phyloP scores from a whole-genome alignment of 2,888 invertebrate genomes.

The Drosophila meridionalis region DNA sequence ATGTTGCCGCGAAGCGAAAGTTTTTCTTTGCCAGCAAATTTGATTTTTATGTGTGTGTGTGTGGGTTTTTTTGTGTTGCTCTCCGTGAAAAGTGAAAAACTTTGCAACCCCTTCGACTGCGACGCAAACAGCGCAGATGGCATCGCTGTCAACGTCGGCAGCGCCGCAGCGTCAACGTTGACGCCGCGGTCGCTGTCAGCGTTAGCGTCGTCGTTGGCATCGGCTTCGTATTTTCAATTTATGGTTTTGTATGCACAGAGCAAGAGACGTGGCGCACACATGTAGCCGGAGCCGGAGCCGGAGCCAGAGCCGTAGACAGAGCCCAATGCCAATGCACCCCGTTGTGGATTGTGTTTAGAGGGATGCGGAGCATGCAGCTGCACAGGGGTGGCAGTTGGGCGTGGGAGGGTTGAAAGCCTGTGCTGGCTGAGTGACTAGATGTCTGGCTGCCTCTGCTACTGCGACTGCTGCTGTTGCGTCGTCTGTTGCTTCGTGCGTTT shows the following conservation, averaged over 20 bases:
- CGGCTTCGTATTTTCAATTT: constrained; percentile 74
- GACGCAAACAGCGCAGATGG: constrained; percentile 23
- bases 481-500: constrained; percentile 64
- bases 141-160: constrained; percentile 22
- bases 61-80: constrained; percentile 32
- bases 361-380: constrained; percentile 34
- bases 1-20: constrained; percentile 68
- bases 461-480: constrained; percentile 35
- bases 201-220: constrained; percentile 36
- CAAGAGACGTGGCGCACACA: constrained; percentile 47
- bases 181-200: constrained; percentile 36
- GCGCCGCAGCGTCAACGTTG: constrained; percentile 25
- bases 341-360: constrained; percentile 45
- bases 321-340: constrained; percentile 70
- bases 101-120: constrained; percentile 70
- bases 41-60: constrained; percentile 46
- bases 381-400: constrained; percentile 25
- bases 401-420: constrained; percentile 24
- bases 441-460: constrained; percentile 7
- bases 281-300: constrained; percentile 14
- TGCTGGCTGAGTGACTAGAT: constrained; percentile 19
- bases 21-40: constrained; percentile 63
- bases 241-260: constrained; percentile 69
- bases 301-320: constrained; percentile 49
- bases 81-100: constrained; percentile 76